Percentiles rank a stretch among this genome's conserved stretches.
These are phyloP conservation scores for Xerus rutilus DNA, from an alignment of 2,797 vertebrate genomes.

Conservation along the genomic window DNA sequence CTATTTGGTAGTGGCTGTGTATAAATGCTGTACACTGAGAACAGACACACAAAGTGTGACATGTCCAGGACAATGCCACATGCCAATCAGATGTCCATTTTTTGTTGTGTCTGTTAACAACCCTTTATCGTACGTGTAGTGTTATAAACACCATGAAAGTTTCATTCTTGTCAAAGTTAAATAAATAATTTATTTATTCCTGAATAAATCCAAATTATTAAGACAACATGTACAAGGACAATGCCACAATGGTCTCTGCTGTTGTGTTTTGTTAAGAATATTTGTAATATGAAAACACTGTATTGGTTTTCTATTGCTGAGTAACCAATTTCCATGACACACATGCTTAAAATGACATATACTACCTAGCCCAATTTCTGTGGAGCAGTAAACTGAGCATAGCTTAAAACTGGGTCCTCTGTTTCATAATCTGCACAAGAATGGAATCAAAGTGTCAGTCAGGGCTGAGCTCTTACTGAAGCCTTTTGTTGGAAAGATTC, in stretches of 20 bases:
- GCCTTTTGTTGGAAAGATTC: background rate
- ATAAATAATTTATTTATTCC: background rate
- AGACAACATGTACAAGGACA: background rate
- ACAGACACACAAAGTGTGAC: slow-evolving; percentile 89
- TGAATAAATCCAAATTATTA: background rate
- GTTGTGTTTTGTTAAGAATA: background rate
- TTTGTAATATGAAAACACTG: background rate
- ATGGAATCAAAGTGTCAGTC: background rate
- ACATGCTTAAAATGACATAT: background rate
- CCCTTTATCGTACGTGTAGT: slow-evolving; percentile 95
- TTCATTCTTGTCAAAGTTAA: slow-evolving; percentile 91
- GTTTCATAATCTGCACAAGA: background rate
- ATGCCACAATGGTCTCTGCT: background rate
- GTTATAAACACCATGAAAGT: slow-evolving; percentile 95
- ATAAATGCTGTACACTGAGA: slow-evolving; percentile 93
- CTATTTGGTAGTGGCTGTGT: slow-evolving; percentile 94
- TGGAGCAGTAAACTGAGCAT: background rate
- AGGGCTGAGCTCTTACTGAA: background rate
- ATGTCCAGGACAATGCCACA: slow-evolving; percentile 94
- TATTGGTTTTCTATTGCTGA: background rate
- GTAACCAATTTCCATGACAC: background rate
- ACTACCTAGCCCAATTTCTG: background rate
- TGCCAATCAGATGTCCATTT: slow-evolving; percentile 94
- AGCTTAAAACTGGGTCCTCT: background rate
- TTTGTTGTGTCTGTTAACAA: slow-evolving; percentile 94